phyloP scores from a whole-genome alignment of 2,797 vertebrate species.

The Todus mexicanus region DNA sequence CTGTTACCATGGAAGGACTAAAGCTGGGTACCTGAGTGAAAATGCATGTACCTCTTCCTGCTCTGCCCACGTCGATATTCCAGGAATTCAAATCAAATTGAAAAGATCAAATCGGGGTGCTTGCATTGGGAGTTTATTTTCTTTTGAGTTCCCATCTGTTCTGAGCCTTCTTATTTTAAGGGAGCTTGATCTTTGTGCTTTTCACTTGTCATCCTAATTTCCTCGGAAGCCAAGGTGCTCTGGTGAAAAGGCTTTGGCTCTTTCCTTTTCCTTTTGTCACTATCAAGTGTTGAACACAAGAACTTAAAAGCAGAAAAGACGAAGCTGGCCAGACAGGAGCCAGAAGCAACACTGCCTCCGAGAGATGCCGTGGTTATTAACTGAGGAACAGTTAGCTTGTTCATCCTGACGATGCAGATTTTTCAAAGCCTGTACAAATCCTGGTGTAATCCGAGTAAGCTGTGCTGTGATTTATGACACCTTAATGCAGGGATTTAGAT shows the following conservation, averaged over 20 bases:
- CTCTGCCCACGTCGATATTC: background rate
- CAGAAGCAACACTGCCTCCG: background rate
- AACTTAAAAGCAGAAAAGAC: too few species aligned
- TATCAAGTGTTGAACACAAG: background rate
- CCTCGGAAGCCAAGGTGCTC: background rate
- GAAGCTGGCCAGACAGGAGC: background rate
- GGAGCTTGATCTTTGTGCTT: background rate
- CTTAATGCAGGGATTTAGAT: slow-evolving; percentile 70
- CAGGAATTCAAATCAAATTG: background rate
- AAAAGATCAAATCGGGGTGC: background rate
- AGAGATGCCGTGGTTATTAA: background rate
- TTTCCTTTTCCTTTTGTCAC: background rate
- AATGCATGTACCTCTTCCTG: background rate
- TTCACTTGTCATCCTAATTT: background rate
- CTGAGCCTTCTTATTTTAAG: background rate
- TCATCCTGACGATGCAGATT: slow-evolving; percentile 48
- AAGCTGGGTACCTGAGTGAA: background rate
- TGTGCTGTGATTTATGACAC: slow-evolving; percentile 51
- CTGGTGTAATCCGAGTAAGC: slow-evolving; percentile 54
- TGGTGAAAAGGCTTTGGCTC: background rate
- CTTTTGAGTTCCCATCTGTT: background rate
- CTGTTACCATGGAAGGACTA: background rate
- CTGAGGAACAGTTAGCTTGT: slow-evolving; percentile 25
- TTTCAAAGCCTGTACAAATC: slow-evolving; percentile 39
- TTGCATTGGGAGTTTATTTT: background rate